Evolutionary conservation across 2,797 vertebrate species (phyloP), one percentile per base, ranked within the genome.

Genomic region (Falco concolor): DNA sequence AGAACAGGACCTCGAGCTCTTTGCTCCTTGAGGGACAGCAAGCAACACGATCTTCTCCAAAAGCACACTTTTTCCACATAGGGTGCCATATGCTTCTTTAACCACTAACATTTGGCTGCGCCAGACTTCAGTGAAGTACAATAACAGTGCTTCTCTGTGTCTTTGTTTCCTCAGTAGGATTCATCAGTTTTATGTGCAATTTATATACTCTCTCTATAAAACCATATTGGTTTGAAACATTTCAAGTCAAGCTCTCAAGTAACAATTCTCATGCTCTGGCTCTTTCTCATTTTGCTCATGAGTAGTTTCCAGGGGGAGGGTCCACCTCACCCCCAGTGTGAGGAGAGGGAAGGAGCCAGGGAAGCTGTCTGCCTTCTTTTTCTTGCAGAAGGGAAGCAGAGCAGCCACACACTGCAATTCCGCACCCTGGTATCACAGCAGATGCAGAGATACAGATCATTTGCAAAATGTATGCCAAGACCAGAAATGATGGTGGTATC

Each of bases 281-380:
- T 77, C 50, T 5, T 10, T 36, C 34, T 24, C 27, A 1, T 24
- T 56, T 49, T 56, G 67, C 74, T 61, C 18, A 4, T 2, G 12
- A 34, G 30, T 14, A 11, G 9, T 4, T 25, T 12, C 28, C 17
- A 5, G 9, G 65, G 5, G 27, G 10, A 44, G 24, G 53, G 30
- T 25, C 20, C 2, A 2, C 6, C 18, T 20, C 45, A 5, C 8
- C 20, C 27, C 52, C 2, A 2, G 27, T 0, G 3, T 3, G 5
- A 57, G 36, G 18, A 0, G 0, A 19, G 40, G 32, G 28, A 68
- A 15, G 60, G 56, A 64, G 44, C 38, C 22, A 1, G 47, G 60
- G 42, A 30, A 25, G 7, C 57, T 0, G 1, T 2, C 53, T 6
- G 0, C 18, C 34, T 18, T 11, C 69, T 56, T 24, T 6, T 7